These are phyloP conservation scores for Phania funesta DNA, from an alignment of 2,888 invertebrate genomes.

Conservation along the genomic window DNA sequence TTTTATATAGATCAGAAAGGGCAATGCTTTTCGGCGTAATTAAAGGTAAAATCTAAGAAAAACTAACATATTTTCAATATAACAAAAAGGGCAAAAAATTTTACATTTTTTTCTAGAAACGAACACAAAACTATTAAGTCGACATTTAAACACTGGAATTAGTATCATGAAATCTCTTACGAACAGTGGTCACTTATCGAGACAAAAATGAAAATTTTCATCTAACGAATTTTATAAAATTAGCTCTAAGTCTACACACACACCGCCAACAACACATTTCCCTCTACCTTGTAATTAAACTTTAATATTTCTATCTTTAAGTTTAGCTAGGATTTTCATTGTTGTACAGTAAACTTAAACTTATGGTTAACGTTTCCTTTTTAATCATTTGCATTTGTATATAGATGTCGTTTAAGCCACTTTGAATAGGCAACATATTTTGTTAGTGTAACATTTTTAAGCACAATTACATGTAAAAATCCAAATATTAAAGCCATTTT, in stretches of 20 bases:
- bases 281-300: neutral
- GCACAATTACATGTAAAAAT: slow-evolving; percentile 41
- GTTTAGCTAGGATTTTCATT: slow-evolving; percentile 40
- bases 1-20: too few relatives aligned
- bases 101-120: too few relatives aligned
- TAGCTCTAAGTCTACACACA: neutral
- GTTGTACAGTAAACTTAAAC: slow-evolving; percentile 50
- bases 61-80: too few relatives aligned
- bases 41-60: too few relatives aligned
- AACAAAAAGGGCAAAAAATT: too few relatives aligned
- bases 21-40: too few relatives aligned
- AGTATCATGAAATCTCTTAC: too few relatives aligned
- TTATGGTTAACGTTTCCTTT: neutral
- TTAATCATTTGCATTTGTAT: slow-evolving; percentile 50
- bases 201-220: too few relatives aligned
- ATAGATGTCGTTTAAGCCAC: slow-evolving; percentile 31
- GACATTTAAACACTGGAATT: too few relatives aligned
- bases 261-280: slow-evolving; percentile 34
- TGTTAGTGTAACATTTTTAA: slow-evolving; percentile 9
- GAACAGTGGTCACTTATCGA: too few relatives aligned
- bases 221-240: too few relatives aligned
- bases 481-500: slow-evolving; percentile 65
- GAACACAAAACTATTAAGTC: too few relatives aligned
- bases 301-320: slow-evolving; percentile 9
- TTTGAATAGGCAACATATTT: slow-evolving; percentile 2